Base-by-base conservation (phyloP, 2,113 vertebrate species). In the Polypterus senegalus region DNA sequence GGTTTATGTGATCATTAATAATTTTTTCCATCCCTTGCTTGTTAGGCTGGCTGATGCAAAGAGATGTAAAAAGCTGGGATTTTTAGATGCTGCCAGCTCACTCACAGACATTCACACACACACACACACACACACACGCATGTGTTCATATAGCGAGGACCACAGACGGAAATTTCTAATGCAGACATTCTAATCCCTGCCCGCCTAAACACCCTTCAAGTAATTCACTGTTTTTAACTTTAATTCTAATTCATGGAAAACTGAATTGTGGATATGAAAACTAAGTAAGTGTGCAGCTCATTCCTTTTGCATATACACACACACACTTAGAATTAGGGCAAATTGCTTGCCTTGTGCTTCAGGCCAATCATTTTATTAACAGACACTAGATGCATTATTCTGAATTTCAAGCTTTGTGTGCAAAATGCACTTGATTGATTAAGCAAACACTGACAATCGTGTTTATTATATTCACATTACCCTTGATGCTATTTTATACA, bases 311-410 rank as follows among this genome's bases (percentile, higher is more conserved):
- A 27, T 27, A 27, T 27, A 27, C 27, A 27, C 27, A 27, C 63
- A 64, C 73, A 73, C 79, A 69, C 67, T 72, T 71, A 74, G 70
- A 74, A 71, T 75, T 76, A 78, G 70, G 79, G 70, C 82, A 86
- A 87, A 89, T 76, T 83, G 76, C 81, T 82, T 88, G 83, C 80
- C 83, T 82, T 82, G 65, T 73, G 70, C 76, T 77, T 81, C 66
- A 81, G 79, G 83, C 81, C 86, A 86, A 88, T 89, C 83, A 83
- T 79, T 87, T 89, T 75, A 86, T 88, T 91, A 84, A 75, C 63
- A 79, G 77, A 71, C 74, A 77, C 64, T 74, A 68, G 74, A 65
- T 77, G 83, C 82, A 83, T 74, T 88, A 79, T 73, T 79, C 76
- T 75, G 67, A 79, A 78, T 83, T 87, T 83, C 82, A 78, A 82